Conservation (phyloP, 2,888 invertebrate species). For the Oscheius sp. region DNA sequence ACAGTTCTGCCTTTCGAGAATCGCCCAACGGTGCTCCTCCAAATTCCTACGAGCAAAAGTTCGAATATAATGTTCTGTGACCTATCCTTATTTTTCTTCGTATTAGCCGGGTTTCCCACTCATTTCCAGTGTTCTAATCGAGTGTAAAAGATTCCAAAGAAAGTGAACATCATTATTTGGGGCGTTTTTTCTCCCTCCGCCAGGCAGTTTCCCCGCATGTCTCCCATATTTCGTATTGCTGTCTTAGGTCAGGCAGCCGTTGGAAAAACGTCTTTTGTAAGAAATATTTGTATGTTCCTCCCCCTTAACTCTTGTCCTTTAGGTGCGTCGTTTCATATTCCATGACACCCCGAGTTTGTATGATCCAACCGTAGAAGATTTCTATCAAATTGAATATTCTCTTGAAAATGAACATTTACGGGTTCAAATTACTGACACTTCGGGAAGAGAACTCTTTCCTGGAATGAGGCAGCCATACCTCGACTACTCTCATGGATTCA, state of each 20-base stretch:
- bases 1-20: slow-evolving; percentile 10
- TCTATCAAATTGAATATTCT: neutral
- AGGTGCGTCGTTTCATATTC: slow-evolving; percentile 15
- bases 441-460: slow-evolving; percentile 22
- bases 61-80: slow-evolving; percentile 17
- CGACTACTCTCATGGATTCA: neutral
- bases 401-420: neutral
- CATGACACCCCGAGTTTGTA: neutral
- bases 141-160: neutral
- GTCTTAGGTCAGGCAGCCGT: slow-evolving; percentile 11
- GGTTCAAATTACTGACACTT: slow-evolving; percentile 18
- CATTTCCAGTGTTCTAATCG: neutral
- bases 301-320: too few species aligned
- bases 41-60: slow-evolving; percentile 18
- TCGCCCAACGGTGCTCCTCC: neutral
- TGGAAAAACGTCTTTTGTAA: slow-evolving; percentile 25
- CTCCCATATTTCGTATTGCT: slow-evolving; percentile 19
- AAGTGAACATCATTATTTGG: slow-evolving; percentile 3
- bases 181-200: slow-evolving; percentile 13
- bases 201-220: slow-evolving; percentile 19
- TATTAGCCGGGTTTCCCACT: neutral
- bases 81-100: neutral
- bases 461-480: slow-evolving; percentile 12
- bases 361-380: slow-evolving; percentile 28
- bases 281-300: neutral